Evolutionary conservation across 1,140 invertebrate species (phyloP).

Genomic region (Drosophila ironensis): DNA sequence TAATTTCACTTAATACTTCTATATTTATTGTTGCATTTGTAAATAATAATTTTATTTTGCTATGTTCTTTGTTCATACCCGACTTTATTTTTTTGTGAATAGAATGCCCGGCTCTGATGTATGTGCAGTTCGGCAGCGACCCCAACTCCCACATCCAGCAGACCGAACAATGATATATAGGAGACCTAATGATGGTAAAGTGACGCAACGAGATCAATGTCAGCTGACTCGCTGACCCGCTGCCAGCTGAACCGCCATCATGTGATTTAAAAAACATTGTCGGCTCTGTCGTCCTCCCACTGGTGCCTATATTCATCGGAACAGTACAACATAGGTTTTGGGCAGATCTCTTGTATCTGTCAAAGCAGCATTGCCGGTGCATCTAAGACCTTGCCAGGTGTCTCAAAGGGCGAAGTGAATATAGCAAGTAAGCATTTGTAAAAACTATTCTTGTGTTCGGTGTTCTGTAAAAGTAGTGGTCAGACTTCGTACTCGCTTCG

Average conservation of each 20-base stretch:
- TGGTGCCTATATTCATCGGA: slow-evolving; percentile 3
- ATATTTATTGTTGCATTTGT: too few relatives aligned
- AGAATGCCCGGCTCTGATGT: slow-evolving; percentile 67
- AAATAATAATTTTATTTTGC: too few relatives aligned
- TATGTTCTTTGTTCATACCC: background rate
- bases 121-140: slow-evolving; percentile 10
- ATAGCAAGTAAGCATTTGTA: too few relatives aligned
- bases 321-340: slow-evolving; percentile 22
- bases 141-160: too few relatives aligned
- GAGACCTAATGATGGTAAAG: slow-evolving; percentile 1
- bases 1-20: too few relatives aligned
- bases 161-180: slow-evolving; percentile 50
- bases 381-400: too few relatives aligned
- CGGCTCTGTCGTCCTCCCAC: background rate
- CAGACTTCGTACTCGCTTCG: too few relatives aligned
- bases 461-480: background rate
- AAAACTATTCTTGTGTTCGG: background rate
- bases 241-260: background rate
- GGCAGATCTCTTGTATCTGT: too few relatives aligned
- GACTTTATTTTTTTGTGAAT: background rate
- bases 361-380: background rate
- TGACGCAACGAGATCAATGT: background rate
- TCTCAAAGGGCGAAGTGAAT: background rate
- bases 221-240: slow-evolving; percentile 25
- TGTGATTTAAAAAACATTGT: too few relatives aligned